Base-by-base conservation (phyloP, 2,888 invertebrate species). In the Machimus atricapillus region DNA sequence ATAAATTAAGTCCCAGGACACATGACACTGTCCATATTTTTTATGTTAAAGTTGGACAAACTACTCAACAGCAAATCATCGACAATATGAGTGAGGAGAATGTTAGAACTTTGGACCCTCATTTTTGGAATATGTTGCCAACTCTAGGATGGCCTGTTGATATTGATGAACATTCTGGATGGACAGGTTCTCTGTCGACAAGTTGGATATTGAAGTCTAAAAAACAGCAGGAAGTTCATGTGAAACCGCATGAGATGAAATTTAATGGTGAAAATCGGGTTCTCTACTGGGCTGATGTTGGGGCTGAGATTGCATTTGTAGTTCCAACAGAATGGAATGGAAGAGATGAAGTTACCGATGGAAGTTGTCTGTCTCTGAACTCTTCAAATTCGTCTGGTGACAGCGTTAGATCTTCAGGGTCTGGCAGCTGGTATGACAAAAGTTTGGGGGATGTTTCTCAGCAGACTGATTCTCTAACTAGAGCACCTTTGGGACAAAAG, bases 231-330 rank as follows among this genome's bases (percentile, higher is more conserved):
- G 40, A 58, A 3, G 88, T 76, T 34, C 31, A 83, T 27, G 34
- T 73, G 40, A 34, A 27, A 12, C n/a, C 87, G 0, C 88, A 88
- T 16, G 97, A 96, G 76, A 93, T 95, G 89, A 92, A 95, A 85
- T 98, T 97, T 91, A 97, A 97, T 92, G 98, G 98, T 0, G 94
- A 95, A 86, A 95, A 96, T 87, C 96, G 96, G 92, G 96, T 98
- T 3, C 93, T 99, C 1, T 99, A 98, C 92, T 99, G 98, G 98
- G 97, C 98, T 1, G 98, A 99, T 92, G 97, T 97, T 0, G 96
- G 96, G 81, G 96, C 97, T 4, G 99, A 99, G 93, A 95, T 99
- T 86, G 98, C 98, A 1, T 98, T 99, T 93, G 95, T 99, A 23
- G 97, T 99, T 85, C 99, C 99, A 0, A 94, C 94, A 0, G 93